Conservation (phyloP, 2,113 vertebrate species). For the Pterocles burchelli region DNA sequence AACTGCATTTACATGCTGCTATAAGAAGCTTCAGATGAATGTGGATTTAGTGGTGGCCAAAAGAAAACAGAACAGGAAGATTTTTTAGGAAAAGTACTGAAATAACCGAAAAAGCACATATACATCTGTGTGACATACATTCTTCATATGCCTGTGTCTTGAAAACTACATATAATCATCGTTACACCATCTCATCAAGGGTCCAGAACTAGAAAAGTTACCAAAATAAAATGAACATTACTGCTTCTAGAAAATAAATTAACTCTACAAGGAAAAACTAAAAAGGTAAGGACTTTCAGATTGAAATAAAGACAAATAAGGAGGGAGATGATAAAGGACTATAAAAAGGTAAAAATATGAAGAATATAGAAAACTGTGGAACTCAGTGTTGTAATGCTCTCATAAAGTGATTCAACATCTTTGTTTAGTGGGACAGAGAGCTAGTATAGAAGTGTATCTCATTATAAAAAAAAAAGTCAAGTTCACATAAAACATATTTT, state of each 20-base stretch:
- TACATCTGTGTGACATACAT: no score
- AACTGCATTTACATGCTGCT: neutral
- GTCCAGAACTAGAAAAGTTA: neutral
- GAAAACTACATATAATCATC: neutral
- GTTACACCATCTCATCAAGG: neutral
- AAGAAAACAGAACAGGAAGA: neutral
- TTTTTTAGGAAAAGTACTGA: neutral
- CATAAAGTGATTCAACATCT: neutral
- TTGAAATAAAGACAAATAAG: neutral
- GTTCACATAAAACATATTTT: neutral
- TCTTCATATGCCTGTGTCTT: neutral
- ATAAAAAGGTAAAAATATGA: neutral
- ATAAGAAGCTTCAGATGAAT: neutral
- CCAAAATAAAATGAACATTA: neutral
- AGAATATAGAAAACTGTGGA: neutral
- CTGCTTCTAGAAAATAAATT: neutral
- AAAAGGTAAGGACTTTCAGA: neutral
- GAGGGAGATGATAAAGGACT: neutral
- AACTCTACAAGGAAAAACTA: no score
- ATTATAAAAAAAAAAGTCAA: neutral
- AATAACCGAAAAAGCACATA: neutral
- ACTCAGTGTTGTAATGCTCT: neutral
- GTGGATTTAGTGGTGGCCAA: neutral
- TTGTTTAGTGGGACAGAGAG: neutral
- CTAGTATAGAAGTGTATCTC: neutral